Percentiles rank a stretch among this genome's conserved stretches.
These are phyloP conservation scores for Megalops cyprinoides DNA, from an alignment of 2,797 vertebrate genomes.

Conservation along the genomic window DNA sequence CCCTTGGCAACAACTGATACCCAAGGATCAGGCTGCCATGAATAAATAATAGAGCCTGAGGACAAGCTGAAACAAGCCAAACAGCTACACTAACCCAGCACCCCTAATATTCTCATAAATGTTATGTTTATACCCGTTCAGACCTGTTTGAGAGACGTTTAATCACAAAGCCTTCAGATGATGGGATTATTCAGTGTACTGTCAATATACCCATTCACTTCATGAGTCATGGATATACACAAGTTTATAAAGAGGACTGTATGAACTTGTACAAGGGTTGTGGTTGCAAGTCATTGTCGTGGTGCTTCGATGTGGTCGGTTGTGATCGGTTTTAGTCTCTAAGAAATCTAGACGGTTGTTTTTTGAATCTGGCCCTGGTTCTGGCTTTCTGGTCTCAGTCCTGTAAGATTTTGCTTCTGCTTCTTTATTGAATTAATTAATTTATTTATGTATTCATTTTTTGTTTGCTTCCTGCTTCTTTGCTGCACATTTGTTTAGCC, in stretches of 20 bases:
- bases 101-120: constrained; percentile 18
- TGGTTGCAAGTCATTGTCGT: too few relatives aligned
- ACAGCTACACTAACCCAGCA: constrained; percentile 32
- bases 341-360: too few relatives aligned
- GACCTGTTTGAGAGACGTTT: constrained; percentile 29
- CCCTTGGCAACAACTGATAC: constrained; percentile 38
- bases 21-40: constrained; percentile 47
- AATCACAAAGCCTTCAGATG: not conserved
- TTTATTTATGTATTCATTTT: not conserved
- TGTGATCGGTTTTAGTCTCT: too few relatives aligned
- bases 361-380: too few relatives aligned
- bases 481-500: not conserved
- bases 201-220: not conserved
- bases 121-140: constrained; percentile 25
- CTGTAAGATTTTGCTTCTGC: too few relatives aligned
- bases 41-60: constrained; percentile 47
- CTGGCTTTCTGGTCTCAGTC: too few relatives aligned
- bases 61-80: constrained; percentile 32
- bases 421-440: not conserved
- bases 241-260: not conserved
- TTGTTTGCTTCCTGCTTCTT: not conserved
- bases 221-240: not conserved
- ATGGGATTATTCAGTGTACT: constrained; percentile 4
- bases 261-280: too few relatives aligned
- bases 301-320: too few relatives aligned